These are phyloP conservation scores for Noctuana brunneofusca DNA, from an alignment of 2,888 invertebrate species.

Conservation along the genomic window DNA sequence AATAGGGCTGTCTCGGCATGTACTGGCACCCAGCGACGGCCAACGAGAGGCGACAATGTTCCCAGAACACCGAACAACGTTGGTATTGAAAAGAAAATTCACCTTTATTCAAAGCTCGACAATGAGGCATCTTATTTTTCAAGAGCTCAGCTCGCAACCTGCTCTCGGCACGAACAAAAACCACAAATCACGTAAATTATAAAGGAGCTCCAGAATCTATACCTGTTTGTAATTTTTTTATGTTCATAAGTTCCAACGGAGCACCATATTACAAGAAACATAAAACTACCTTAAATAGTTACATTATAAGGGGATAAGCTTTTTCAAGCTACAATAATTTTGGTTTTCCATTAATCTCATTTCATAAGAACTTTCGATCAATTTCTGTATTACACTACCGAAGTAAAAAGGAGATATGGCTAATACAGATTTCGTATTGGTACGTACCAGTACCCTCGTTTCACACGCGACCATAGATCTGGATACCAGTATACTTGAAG, in stretches of 20 bases:
- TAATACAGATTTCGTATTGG: neutral
- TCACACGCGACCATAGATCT: constrained; percentile 48
- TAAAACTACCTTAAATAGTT: neutral
- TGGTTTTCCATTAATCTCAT: too few relatives aligned
- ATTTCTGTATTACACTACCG: neutral
- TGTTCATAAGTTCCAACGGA: neutral
- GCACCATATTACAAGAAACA: neutral
- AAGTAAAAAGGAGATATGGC: too few relatives aligned
- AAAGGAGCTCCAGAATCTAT: constrained; percentile 4
- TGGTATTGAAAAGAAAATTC: constrained; percentile 78
- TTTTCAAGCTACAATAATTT: neutral
- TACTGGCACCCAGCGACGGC: constrained; percentile 77
- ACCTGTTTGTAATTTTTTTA: neutral
- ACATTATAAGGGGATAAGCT: neutral
- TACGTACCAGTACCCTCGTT: constrained; percentile 4
- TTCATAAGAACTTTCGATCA: too few relatives aligned
- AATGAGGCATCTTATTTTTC: constrained; percentile 66
- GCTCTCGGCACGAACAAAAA: constrained; percentile 22
- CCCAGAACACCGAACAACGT: constrained; percentile 71
- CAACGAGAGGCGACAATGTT: constrained; percentile 80
- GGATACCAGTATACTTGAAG: constrained; percentile 51
- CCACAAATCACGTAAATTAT: constrained; percentile 21
- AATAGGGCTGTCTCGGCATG: constrained; percentile 79
- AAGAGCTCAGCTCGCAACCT: constrained; percentile 45
- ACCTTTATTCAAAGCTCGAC: constrained; percentile 67